Percentiles rank a stretch among this genome's conserved stretches.
Conservation (phyloP, 2,797 vertebrate species). For the Eidolon dupreanum region DNA sequence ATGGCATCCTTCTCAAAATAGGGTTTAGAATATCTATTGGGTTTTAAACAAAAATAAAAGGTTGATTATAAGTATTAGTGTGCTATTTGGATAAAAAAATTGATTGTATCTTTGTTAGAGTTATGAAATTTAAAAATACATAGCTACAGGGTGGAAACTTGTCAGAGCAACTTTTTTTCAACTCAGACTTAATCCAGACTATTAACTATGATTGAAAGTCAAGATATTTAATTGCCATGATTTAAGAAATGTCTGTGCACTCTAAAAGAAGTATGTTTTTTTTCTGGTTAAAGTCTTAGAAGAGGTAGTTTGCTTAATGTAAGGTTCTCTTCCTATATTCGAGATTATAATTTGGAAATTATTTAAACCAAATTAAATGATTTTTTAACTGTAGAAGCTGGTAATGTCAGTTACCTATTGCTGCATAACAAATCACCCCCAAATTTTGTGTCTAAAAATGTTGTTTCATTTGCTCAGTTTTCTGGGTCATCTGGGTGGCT, state of each 20-base stretch:
- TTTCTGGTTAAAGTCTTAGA: not conserved
- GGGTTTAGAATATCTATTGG: not conserved
- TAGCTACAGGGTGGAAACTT: slow-evolving; percentile 48
- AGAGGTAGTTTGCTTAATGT: not conserved
- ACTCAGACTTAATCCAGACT: slow-evolving; percentile 25
- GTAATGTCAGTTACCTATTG: not conserved
- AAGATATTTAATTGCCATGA: slow-evolving; percentile 1
- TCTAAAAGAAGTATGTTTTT: not conserved
- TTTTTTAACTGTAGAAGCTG: not conserved
- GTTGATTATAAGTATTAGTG: not conserved
- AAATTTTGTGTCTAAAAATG: slow-evolving; percentile 5
- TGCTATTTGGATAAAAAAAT: not conserved
- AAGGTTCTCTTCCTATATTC: not conserved
- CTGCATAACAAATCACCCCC: not conserved
- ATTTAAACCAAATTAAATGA: slow-evolving; percentile 32
- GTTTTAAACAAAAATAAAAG: slow-evolving; percentile 40
- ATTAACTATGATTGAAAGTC: slow-evolving; percentile 50
- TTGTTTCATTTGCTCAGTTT: not conserved
- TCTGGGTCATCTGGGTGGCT: not conserved
- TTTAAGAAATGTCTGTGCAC: not conserved
- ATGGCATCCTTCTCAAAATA: not conserved
- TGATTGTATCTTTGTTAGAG: not conserved
- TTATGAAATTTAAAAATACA: slow-evolving; percentile 42
- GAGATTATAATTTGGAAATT: slow-evolving; percentile 3
- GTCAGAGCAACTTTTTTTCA: slow-evolving; percentile 42